phyloP scores from a whole-genome alignment of 2,113 vertebrate genomes.

The Platycercus adscitus region DNA sequence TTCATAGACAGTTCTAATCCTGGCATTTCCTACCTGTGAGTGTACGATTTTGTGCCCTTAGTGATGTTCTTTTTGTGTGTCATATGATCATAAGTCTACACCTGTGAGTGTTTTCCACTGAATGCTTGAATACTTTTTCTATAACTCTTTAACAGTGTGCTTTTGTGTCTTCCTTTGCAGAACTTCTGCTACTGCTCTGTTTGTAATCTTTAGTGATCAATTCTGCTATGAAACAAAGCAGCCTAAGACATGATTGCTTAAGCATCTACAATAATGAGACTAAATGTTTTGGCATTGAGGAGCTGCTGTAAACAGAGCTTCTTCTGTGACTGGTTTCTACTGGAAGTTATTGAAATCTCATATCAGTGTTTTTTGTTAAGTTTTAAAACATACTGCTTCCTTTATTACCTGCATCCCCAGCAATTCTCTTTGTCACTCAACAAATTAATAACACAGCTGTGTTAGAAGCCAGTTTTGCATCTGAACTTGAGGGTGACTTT shows the following conservation, averaged over 20 bases:
- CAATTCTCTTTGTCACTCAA: conserved; percentile 42
- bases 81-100: neutral
- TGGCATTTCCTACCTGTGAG: neutral
- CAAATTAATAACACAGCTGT: conserved; percentile 53
- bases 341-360: conserved; percentile 51
- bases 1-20: neutral
- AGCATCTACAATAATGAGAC: conserved; percentile 47
- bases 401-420: conserved; percentile 34
- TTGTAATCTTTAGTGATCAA: conserved; percentile 40
- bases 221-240: conserved; percentile 46
- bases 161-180: conserved; percentile 29
- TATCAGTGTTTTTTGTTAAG: conserved; percentile 23
- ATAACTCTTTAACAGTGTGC: neutral
- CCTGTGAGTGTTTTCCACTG: neutral
- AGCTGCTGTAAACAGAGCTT: conserved; percentile 31
- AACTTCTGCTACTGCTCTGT: neutral
- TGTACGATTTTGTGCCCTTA: neutral
- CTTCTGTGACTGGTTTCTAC: conserved; percentile 42
- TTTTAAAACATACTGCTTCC: conserved; percentile 59
- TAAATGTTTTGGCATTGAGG: conserved; percentile 56
- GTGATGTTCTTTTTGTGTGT: neutral
- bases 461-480: conserved; percentile 3
- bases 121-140: neutral
- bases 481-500: conserved; percentile 47
- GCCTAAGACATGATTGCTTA: conserved; percentile 45